Conservation (phyloP, 1,140 invertebrate species). For the Cepaea nemoralis region DNA sequence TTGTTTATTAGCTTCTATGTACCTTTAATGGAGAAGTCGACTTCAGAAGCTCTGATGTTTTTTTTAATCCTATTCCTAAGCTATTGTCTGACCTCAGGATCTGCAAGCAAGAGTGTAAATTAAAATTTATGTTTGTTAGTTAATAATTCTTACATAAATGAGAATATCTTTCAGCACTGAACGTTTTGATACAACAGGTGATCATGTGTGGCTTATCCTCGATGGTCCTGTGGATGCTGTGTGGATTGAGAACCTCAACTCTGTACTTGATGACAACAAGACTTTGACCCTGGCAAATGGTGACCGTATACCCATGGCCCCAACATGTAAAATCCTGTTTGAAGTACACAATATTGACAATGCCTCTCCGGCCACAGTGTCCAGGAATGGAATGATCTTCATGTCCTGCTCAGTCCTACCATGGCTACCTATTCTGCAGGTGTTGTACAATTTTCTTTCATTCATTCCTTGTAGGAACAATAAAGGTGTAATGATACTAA, state of each 20-base stretch:
- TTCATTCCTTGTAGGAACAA: no score
- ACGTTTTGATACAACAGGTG: slow-evolving; percentile 56
- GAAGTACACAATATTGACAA: slow-evolving; percentile 73
- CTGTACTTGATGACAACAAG: slow-evolving; percentile 72
- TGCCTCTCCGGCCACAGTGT: slow-evolving; percentile 72
- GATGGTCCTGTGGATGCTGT: slow-evolving; percentile 73
- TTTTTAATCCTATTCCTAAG: no score
- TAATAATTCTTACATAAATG: no score
- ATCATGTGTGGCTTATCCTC: slow-evolving; percentile 73
- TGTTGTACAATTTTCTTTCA: slow-evolving; percentile 48
- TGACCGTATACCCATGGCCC: slow-evolving; percentile 72
- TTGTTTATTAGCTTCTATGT: no score
- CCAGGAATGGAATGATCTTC: slow-evolving; percentile 72
- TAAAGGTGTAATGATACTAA: no score
- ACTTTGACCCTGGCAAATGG: slow-evolving; percentile 71
- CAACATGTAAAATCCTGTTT: slow-evolving; percentile 71
- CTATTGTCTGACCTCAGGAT: no score
- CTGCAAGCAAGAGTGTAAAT: no score
- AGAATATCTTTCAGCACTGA: no score
- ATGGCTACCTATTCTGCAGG: slow-evolving; percentile 70
- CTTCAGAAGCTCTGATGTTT: no score
- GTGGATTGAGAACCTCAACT: slow-evolving; percentile 73
- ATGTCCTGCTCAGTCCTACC: slow-evolving; percentile 70
- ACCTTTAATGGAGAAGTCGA: no score
- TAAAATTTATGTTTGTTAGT: no score